These are phyloP conservation scores for Bombus pascuorum DNA, from an alignment of 1,140 invertebrate genomes.

Conservation along the genomic window DNA sequence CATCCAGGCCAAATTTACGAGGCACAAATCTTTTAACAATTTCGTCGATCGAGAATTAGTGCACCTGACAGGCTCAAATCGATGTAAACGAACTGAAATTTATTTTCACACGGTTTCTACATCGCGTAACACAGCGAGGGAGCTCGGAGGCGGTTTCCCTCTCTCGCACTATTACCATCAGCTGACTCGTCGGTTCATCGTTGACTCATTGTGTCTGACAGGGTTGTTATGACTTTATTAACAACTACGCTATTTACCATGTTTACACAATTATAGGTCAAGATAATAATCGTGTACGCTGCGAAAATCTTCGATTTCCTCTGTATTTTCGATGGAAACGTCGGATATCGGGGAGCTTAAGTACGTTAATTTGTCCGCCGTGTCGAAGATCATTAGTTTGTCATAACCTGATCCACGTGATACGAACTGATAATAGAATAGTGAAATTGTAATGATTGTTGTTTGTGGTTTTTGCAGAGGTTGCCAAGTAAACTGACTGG, in stretches of 20 bases:
- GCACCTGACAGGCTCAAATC: background rate
- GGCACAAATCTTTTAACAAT: background rate
- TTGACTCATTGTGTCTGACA: slow-evolving; percentile 16
- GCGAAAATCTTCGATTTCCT: background rate
- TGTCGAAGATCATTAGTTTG: background rate
- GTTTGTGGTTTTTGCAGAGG: slow-evolving; percentile 15
- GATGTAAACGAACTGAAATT: background rate
- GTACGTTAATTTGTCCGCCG: background rate
- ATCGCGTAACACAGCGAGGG: background rate
- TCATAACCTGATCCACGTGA: slow-evolving; percentile 7
- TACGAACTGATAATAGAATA: background rate
- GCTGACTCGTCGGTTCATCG: slow-evolving; percentile 49
- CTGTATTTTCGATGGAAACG: background rate
- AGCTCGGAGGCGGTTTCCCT: background rate
- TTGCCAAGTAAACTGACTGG: background rate
- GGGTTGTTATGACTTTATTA: slow-evolving; percentile 39
- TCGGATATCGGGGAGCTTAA: background rate
- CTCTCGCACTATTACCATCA: slow-evolving; percentile 52
- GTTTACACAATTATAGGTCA: background rate
- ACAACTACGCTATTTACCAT: slow-evolving; percentile 1
- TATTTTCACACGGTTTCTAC: background rate
- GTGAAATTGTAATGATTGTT: background rate
- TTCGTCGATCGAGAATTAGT: background rate
- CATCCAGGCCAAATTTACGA: background rate
- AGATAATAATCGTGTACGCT: background rate